Evolutionary conservation across 1,140 invertebrate genomes (phyloP).

Genomic region (Caenorhabditis brenneri): DNA sequence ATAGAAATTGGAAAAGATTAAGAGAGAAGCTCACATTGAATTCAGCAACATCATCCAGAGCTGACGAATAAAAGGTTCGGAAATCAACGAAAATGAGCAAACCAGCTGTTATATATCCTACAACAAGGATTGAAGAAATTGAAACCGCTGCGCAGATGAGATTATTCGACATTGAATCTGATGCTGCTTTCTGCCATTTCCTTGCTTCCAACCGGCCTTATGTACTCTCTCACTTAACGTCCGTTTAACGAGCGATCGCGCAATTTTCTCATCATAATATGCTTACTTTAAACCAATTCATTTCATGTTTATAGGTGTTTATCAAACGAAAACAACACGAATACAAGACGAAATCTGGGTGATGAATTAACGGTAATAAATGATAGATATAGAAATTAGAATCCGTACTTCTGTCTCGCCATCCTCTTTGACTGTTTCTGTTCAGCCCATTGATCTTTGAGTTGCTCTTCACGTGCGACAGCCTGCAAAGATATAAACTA

Average conservation of each 20-base stretch:
- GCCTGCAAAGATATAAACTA: constrained; percentile 53
- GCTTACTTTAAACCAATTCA: constrained; percentile 27
- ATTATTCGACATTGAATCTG: constrained; percentile 18
- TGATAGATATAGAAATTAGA: constrained; percentile 52
- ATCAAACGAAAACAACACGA: constrained; percentile 15
- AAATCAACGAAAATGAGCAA: constrained; percentile 31
- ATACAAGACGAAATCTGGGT: constrained; percentile 11
- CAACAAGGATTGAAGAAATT: background rate
- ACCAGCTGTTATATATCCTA: constrained; percentile 18
- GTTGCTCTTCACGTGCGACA: constrained; percentile 62
- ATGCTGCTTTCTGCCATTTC: background rate
- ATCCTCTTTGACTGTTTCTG: constrained; percentile 61
- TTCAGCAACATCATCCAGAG: constrained; percentile 7
- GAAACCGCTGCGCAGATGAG: constrained; percentile 32
- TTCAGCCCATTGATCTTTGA: constrained; percentile 64
- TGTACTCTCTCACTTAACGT: background rate
- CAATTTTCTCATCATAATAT: constrained; percentile 32
- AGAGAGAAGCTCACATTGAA: background rate
- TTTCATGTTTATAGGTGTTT: constrained; percentile 37
- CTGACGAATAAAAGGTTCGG: background rate
- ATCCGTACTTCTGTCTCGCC: constrained; percentile 62
- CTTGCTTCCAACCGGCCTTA: constrained; percentile 1
- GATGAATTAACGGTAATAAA: background rate
- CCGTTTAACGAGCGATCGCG: constrained; percentile 37
- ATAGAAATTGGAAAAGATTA: too few relatives aligned